These are phyloP conservation scores for Sinosuthora webbiana DNA, from an alignment of 2,113 vertebrate genomes.

Conservation along the genomic window DNA sequence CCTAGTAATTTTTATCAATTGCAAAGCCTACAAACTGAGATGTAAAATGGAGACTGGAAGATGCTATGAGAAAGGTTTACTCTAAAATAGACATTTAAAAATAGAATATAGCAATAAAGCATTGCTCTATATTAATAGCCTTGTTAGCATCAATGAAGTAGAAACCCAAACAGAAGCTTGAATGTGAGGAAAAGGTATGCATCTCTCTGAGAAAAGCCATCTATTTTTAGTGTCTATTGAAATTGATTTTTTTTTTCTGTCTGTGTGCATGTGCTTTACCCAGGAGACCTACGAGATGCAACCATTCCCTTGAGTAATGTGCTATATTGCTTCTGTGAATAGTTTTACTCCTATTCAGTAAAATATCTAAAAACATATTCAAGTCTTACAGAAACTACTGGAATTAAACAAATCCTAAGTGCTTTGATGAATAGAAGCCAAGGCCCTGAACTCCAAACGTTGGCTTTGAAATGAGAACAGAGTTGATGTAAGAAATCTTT, in stretches of 20 bases:
- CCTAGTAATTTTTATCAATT: not conserved
- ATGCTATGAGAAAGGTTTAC: not conserved
- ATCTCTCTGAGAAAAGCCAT: conserved; percentile 1
- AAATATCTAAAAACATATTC: not conserved
- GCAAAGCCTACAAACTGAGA: not conserved
- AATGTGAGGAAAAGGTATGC: not conserved
- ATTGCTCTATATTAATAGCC: conserved; percentile 28
- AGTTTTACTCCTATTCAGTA: conserved; percentile 14
- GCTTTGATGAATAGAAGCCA: conserved; percentile 21
- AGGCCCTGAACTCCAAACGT: not conserved
- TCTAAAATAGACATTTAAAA: not conserved
- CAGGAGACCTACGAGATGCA: not conserved
- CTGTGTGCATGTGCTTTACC: not conserved
- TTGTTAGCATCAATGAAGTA: conserved; percentile 38
- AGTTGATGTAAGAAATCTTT: not conserved
- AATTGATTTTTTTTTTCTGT: conserved; percentile 44
- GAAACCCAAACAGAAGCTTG: not conserved
- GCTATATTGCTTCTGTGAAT: not conserved
- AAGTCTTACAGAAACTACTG: conserved; percentile 1
- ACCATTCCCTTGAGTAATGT: conserved; percentile 26
- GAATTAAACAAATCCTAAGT: conserved; percentile 39
- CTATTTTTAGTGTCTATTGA: conserved; percentile 51
- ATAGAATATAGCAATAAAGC: not conserved
- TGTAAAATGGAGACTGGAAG: not conserved
- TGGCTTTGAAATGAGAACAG: not conserved